These are phyloP conservation scores for Augochlorella aurata DNA, from an alignment of 2,888 invertebrate genomes.

Conservation along the genomic window DNA sequence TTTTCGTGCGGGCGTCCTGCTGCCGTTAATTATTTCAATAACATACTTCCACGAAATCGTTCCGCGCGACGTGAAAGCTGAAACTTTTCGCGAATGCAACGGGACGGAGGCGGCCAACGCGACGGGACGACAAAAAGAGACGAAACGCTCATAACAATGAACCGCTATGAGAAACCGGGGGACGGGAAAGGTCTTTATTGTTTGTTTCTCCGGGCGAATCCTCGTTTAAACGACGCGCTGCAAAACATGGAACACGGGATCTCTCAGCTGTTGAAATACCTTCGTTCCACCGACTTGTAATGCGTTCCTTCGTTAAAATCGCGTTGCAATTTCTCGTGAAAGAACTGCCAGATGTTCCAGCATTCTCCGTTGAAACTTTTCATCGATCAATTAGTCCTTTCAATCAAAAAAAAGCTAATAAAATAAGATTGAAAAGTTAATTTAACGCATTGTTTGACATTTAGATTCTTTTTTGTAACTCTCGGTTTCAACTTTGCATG, in stretches of 20 bases:
- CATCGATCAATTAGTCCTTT: neutral
- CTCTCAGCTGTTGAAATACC: slow-evolving; percentile 49
- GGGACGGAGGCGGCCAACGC: neutral
- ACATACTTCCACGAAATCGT: slow-evolving; percentile 31
- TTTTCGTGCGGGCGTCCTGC: neutral
- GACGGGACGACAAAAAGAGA: slow-evolving; percentile 32
- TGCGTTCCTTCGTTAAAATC: slow-evolving; percentile 36
- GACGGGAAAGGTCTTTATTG: slow-evolving; percentile 34
- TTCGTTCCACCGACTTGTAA: slow-evolving; percentile 18
- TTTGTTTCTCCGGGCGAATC: slow-evolving; percentile 41
- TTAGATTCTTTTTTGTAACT: neutral
- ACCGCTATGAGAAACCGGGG: slow-evolving; percentile 26
- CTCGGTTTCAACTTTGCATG: too few species aligned
- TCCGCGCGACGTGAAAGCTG: slow-evolving; percentile 13
- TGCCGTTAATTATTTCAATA: slow-evolving; percentile 27
- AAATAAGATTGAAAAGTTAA: neutral
- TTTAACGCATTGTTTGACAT: neutral
- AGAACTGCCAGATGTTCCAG: neutral
- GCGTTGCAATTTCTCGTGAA: slow-evolving; percentile 18
- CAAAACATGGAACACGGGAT: slow-evolving; percentile 39
- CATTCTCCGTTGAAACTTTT: slow-evolving; percentile 3
- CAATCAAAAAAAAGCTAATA: neutral
- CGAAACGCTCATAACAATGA: slow-evolving; percentile 41
- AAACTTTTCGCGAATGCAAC: slow-evolving; percentile 27
- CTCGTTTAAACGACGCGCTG: slow-evolving; percentile 41